phyloP scores from a whole-genome alignment of 2,113 vertebrate species.

The Tetrao urogallus region DNA sequence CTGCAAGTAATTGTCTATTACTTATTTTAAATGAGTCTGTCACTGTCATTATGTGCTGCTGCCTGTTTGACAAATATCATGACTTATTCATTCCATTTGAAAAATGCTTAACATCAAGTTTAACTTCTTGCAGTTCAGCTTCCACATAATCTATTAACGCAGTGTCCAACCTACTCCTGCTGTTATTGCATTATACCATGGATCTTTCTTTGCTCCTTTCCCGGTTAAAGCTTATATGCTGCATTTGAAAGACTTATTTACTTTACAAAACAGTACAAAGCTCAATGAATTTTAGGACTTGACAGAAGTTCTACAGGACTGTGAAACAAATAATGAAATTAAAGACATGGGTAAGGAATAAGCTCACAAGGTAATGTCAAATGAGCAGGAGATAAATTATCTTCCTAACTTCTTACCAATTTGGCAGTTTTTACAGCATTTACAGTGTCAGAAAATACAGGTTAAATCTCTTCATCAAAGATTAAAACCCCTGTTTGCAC shows the following conservation, averaged over 20 bases:
- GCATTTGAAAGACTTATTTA: not conserved
- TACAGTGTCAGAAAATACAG: constrained; percentile 40
- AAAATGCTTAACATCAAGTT: not conserved
- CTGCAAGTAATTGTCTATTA: not conserved
- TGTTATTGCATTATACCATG: rapidly evolving
- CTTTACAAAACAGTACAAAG: not conserved
- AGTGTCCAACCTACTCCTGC: rapidly evolving
- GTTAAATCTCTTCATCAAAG: constrained; percentile 58
- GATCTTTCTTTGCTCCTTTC: not conserved
- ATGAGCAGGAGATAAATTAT: constrained; percentile 40
- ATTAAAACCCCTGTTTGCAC: constrained; percentile 58
- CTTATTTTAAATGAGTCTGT: not conserved
- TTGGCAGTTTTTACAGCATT: constrained; percentile 35
- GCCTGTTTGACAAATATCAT: not conserved
- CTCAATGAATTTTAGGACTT: not conserved
- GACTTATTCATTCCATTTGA: not conserved
- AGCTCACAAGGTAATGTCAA: constrained; percentile 8
- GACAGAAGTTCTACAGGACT: not conserved
- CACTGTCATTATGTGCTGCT: not conserved
- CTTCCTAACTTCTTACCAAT: constrained; percentile 1
- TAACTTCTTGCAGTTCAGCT: not conserved
- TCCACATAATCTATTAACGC: not conserved
- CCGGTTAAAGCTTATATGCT: not conserved
- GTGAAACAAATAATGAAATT: constrained; percentile 18
- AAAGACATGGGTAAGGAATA: not conserved